A percentile compares a stretch with the other conserved stretches of the same genome.
These are phyloP conservation scores for Dasypus novemcinctus DNA, from an alignment of 2,113 vertebrate species.

Conservation along the genomic window DNA sequence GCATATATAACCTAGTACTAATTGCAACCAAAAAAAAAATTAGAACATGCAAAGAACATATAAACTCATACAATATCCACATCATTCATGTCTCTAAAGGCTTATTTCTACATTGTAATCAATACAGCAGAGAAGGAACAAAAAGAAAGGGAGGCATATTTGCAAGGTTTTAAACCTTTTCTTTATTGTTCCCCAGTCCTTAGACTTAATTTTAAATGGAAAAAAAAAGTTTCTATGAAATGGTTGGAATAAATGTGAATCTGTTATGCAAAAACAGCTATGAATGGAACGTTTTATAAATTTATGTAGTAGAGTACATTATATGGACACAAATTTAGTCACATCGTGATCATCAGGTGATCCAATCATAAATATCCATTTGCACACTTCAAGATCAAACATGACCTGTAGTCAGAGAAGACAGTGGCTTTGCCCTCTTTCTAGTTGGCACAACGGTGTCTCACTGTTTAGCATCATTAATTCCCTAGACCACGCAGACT, in stretches of 20 bases:
- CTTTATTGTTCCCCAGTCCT: not conserved
- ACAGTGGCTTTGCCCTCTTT: not conserved
- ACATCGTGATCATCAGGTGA: not conserved
- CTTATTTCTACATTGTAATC: slow-evolving; percentile 24
- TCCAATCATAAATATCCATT: slow-evolving; percentile 13
- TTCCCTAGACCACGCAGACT: not conserved
- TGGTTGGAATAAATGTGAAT: slow-evolving; percentile 6
- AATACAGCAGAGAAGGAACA: not conserved
- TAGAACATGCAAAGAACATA: not conserved
- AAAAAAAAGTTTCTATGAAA: slow-evolving; percentile 33
- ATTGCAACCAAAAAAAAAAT: not conserved
- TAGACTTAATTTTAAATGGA: slow-evolving; percentile 12
- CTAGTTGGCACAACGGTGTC: not conserved
- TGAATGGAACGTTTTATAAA: slow-evolving; percentile 32
- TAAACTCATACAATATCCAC: not conserved
- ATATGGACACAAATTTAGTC: not conserved
- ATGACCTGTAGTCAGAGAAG: slow-evolving; percentile 15
- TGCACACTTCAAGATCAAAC: not conserved
- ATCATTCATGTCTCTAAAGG: not conserved
- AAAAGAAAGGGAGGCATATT: not conserved
- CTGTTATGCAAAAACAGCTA: not conserved
- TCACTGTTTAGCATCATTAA: not conserved
- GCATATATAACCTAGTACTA: not conserved
- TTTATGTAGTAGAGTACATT: slow-evolving; percentile 38
- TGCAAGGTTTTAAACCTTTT: slow-evolving; percentile 42